Percentiles rank a stretch among this genome's conserved stretches.
These are phyloP conservation scores for Paraescarpia echinospica DNA, from an alignment of 1,140 invertebrate genomes.

Conservation along the genomic window DNA sequence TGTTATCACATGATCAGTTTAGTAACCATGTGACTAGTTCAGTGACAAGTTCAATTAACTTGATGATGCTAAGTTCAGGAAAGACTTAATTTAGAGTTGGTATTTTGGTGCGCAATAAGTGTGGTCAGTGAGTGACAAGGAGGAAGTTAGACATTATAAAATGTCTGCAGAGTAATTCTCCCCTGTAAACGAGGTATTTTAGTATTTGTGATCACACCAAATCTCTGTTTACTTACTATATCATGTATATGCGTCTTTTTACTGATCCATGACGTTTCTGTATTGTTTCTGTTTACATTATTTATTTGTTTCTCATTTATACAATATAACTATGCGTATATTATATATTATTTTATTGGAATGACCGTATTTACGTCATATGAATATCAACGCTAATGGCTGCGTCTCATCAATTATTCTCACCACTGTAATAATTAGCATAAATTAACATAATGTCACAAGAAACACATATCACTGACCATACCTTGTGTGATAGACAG, in stretches of 20 bases:
- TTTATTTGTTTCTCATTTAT: neutral
- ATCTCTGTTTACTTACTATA: neutral
- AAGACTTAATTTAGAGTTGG: neutral
- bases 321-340: neutral
- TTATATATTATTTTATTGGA: no score
- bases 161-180: no score
- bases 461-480: no score
- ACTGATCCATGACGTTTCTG: neutral
- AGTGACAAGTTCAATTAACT: neutral
- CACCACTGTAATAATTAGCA: no score
- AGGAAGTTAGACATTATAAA: no score
- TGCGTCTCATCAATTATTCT: no score
- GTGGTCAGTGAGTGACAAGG: no score
- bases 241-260: neutral
- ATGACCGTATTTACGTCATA: no score
- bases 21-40: neutral
- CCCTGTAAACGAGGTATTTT: neutral
- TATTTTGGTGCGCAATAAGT: neutral
- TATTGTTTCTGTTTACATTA: neutral
- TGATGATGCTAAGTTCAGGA: neutral
- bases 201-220: neutral
- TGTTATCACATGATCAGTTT: neutral
- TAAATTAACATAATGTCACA: no score
- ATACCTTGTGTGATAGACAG: no score
- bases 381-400: no score